phyloP scores from a whole-genome alignment of 92 coral and sea anemone species.

The Epizoanthus rinbou region DNA sequence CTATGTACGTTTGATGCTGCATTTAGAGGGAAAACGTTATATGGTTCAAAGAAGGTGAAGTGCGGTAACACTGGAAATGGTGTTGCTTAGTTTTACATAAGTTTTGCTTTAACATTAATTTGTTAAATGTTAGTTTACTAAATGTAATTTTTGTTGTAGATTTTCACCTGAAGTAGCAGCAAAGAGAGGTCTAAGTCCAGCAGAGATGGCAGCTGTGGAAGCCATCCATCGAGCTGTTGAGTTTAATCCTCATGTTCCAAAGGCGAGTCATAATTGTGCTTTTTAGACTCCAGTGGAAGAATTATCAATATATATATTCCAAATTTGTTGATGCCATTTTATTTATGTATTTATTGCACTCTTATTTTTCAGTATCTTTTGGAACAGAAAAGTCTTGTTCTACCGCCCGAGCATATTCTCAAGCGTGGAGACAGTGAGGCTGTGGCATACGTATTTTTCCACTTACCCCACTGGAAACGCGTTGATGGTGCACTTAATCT shows the following conservation, averaged over 20 bases:
- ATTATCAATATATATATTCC: neutral
- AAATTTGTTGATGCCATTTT: neutral
- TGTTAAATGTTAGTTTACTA: too few species aligned
- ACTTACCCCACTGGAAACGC: slow-evolving; percentile 96
- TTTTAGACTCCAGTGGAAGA: neutral
- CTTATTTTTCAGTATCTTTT: slow-evolving; percentile 78
- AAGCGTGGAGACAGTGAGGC: slow-evolving; percentile 99
- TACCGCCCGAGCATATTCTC: slow-evolving; percentile 98
- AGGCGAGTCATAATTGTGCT: slow-evolving; percentile 61
- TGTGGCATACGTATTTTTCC: slow-evolving; percentile 93
- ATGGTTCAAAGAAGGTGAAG: too few species aligned
- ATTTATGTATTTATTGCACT: neutral
- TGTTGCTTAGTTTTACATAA: too few species aligned
- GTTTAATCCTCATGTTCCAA: slow-evolving; percentile 98
- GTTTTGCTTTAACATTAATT: too few species aligned
- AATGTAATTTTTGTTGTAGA: slow-evolving; percentile 44
- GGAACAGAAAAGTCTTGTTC: slow-evolving; percentile 94
- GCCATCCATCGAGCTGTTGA: slow-evolving; percentile 99
- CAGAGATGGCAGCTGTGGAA: slow-evolving; percentile 99
- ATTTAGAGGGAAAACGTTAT: too few species aligned
- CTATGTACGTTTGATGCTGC: too few species aligned
- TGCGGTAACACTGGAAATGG: too few species aligned
- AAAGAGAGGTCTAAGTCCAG: slow-evolving; percentile 95
- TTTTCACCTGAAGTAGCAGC: slow-evolving; percentile 99
- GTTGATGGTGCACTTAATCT: slow-evolving; percentile 97